phyloP scores from a whole-genome alignment of 1,140 invertebrate genomes.

The Hylaeus volcanicus region DNA sequence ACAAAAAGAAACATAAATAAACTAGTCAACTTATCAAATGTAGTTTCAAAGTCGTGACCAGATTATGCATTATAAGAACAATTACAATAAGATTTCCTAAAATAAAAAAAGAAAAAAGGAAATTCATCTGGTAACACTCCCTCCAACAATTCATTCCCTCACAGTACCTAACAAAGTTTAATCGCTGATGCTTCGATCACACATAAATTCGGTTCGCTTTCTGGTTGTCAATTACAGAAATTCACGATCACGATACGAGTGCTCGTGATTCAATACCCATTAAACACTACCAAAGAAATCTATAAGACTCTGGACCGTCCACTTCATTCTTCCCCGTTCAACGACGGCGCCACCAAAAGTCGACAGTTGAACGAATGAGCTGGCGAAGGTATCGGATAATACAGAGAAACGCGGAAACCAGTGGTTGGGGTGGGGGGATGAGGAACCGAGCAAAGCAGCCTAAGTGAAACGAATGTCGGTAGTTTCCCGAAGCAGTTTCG shows the following conservation, averaged over 20 bases:
- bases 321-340: conserved; percentile 1
- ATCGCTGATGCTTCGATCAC: not conserved
- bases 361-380: conserved; percentile 24
- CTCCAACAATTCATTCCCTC: too few species aligned
- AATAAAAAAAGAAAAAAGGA: too few species aligned
- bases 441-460: conserved; percentile 31
- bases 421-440: not conserved
- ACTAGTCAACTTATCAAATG: too few species aligned
- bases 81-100: too few species aligned
- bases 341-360: not conserved
- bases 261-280: not conserved
- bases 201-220: not conserved
- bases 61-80: too few species aligned
- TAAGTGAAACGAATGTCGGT: conserved; percentile 63
- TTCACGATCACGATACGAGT: not conserved
- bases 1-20: too few species aligned
- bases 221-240: not conserved
- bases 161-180: too few species aligned
- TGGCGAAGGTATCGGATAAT: conserved; percentile 26
- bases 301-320: not conserved
- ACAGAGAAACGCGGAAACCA: conserved; percentile 17
- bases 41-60: too few species aligned
- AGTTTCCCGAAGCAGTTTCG: conserved; percentile 59
- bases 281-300: conserved; percentile 1
- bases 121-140: too few species aligned